phyloP scores from a whole-genome alignment of 2,113 vertebrate species.

The Bufo gargarizans region DNA sequence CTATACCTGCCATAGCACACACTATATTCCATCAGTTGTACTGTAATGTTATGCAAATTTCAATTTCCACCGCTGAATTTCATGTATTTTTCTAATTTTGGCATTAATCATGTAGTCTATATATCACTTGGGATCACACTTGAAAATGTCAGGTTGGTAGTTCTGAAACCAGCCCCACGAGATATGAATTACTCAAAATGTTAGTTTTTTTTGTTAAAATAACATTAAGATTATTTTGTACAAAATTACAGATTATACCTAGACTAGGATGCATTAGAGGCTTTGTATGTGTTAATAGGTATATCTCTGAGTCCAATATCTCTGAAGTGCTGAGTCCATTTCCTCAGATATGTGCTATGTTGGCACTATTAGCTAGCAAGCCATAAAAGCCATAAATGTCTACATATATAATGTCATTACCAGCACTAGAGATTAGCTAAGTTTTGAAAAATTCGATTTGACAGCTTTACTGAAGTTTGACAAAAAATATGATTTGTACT shows the following conservation, averaged over 20 bases:
- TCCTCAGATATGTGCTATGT: not conserved
- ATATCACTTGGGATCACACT: not conserved
- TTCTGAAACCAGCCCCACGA: not conserved
- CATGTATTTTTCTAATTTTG: conserved; percentile 5
- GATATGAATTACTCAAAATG: conserved; percentile 5
- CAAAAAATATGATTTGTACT: too few species aligned
- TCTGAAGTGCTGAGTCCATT: not conserved
- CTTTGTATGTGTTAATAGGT: not conserved
- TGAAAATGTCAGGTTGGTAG: conserved; percentile 1
- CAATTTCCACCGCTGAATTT: not conserved
- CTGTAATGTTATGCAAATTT: not conserved
- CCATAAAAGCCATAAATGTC: not conserved
- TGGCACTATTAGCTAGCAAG: not conserved
- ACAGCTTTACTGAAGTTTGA: too few species aligned
- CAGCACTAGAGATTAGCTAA: too few species aligned
- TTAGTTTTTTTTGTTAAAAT: too few species aligned
- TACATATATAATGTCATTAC: not conserved
- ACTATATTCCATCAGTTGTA: not conserved
- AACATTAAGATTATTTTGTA: not conserved
- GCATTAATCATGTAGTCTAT: conserved; percentile 3
- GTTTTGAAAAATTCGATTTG: too few species aligned
- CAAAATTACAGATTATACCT: not conserved
- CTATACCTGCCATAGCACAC: not conserved
- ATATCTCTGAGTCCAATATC: not conserved
- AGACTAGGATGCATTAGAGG: not conserved